Percentiles rank a stretch among this genome's conserved stretches.
Conservation (phyloP, 2,888 invertebrate species). For the Tenthredo amoena region DNA sequence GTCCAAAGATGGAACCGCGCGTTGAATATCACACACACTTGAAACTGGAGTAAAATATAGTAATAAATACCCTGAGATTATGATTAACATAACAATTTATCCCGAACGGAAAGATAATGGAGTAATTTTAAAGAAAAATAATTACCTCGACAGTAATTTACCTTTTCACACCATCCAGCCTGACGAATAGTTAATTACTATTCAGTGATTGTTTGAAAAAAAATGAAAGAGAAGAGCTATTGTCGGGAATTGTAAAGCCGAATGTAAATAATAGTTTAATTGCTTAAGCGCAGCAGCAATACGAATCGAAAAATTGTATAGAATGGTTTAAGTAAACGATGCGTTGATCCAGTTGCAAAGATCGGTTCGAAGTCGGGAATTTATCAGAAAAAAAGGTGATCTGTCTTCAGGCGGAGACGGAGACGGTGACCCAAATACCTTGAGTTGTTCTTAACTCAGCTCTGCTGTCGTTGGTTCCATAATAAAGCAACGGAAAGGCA, state of each 20-base stretch:
- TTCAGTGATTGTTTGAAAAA: not conserved
- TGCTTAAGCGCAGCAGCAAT: not conserved
- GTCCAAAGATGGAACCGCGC: not conserved
- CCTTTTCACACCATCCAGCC: not conserved
- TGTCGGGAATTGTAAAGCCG: not conserved
- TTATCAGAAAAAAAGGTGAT: not conserved
- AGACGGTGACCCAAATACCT: slow-evolving; percentile 52
- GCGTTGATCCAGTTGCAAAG: not conserved
- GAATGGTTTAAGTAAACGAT: not conserved
- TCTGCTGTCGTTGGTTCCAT: slow-evolving; percentile 17
- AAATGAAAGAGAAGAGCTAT: not conserved
- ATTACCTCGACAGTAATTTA: not conserved
- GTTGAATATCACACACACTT: not conserved
- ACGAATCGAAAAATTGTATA: not conserved
- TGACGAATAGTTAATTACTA: not conserved
- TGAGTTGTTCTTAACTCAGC: slow-evolving; percentile 29
- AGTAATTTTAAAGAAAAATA: not conserved
- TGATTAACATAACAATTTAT: not conserved
- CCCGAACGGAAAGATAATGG: not conserved
- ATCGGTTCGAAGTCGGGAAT: slow-evolving; percentile 5
- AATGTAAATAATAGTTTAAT: not conserved
- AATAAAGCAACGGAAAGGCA: slow-evolving; percentile 1
- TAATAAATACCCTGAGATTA: not conserved
- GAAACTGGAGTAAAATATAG: not conserved
- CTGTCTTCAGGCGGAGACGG: not conserved